Conservation (phyloP, 2,113 vertebrate genomes). For the Misgurnus mizolepis region DNA sequence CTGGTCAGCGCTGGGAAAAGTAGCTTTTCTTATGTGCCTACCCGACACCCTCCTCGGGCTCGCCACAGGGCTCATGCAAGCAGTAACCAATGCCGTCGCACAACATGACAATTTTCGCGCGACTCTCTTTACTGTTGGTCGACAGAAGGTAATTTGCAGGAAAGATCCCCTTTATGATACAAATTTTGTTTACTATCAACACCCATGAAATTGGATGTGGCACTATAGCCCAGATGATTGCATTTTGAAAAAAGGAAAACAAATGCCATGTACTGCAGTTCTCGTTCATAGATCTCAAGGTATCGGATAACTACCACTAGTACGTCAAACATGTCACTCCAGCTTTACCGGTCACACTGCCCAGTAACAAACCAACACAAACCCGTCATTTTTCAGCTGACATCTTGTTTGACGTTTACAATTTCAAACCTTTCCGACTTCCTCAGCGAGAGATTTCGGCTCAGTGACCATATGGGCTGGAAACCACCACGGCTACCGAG, state of each 20-base stretch:
- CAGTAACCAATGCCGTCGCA: conserved; percentile 56
- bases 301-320: background rate
- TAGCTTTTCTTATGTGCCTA: conserved; percentile 76
- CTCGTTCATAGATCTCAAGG: conserved; percentile 37
- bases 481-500: conserved; percentile 54
- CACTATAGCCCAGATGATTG: conserved; percentile 57
- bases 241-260: conserved; percentile 33
- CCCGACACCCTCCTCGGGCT: conserved; percentile 74
- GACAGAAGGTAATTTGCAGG: conserved; percentile 66
- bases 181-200: conserved; percentile 72
- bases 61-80: conserved; percentile 69
- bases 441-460: background rate
- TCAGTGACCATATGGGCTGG: conserved; percentile 13
- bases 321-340: conserved; percentile 2
- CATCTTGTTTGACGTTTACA: conserved; percentile 40
- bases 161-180: conserved; percentile 68
- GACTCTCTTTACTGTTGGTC: conserved; percentile 56
- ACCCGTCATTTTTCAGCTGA: background rate
- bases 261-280: conserved; percentile 48
- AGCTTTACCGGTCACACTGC: background rate
- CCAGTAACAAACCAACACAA: background rate
- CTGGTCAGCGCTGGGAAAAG: conserved; percentile 83
- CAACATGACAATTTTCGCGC: conserved; percentile 64
- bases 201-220: conserved; percentile 64
- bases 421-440: conserved; percentile 59